phyloP scores from a whole-genome alignment of 2,797 vertebrate species.

The Pristis pectinata region DNA sequence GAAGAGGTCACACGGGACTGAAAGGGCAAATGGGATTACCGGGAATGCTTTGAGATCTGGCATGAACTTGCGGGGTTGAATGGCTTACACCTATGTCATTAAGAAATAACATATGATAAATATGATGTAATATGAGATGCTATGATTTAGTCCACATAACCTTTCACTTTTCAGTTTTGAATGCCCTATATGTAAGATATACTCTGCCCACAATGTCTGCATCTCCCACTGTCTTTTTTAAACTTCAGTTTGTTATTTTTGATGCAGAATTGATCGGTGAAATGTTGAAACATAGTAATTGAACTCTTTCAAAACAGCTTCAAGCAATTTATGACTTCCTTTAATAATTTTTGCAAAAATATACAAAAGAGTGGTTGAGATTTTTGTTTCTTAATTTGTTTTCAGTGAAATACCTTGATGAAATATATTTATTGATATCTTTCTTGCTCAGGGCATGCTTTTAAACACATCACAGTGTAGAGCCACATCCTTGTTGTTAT shows the following conservation, averaged over 20 bases:
- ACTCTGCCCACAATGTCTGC: neutral
- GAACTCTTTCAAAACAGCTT: neutral
- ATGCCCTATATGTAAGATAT: neutral
- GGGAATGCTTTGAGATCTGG: no score
- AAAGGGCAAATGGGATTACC: no score
- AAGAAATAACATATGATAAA: no score
- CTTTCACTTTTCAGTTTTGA: neutral
- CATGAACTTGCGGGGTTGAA: no score
- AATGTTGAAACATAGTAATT: neutral
- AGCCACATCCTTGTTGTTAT: neutral
- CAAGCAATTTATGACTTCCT: neutral
- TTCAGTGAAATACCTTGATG: neutral
- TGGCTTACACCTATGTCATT: no score
- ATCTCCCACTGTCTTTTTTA: neutral
- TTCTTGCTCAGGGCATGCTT: neutral
- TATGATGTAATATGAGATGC: no score
- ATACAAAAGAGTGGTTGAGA: neutral
- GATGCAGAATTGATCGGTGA: neutral
- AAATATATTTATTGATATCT: neutral
- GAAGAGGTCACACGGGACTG: no score
- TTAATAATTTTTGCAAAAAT: neutral
- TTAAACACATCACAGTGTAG: neutral
- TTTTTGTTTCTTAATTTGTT: neutral
- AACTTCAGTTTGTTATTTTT: neutral
- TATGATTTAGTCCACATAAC: neutral